phyloP scores from a whole-genome alignment of 2,888 invertebrate species.

The Bellardia pandia region DNA sequence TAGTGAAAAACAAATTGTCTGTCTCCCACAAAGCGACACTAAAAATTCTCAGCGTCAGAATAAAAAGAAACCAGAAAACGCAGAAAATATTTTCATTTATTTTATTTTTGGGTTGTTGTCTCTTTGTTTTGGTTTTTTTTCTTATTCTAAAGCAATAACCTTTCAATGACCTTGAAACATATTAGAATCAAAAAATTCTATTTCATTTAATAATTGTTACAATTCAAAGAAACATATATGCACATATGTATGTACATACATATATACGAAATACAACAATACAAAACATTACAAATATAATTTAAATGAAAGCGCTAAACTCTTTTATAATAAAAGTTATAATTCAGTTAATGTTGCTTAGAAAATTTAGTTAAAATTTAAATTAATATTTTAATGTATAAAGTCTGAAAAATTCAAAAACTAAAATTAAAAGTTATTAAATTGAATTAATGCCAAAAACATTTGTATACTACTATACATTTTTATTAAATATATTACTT shows the following conservation, averaged over 20 bases:
- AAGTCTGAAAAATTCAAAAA: neutral
- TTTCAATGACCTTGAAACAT: constrained; percentile 80
- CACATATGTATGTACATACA: too few relatives aligned
- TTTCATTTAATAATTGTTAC: constrained; percentile 56
- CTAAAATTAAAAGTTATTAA: constrained; percentile 27
- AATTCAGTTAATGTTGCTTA: neutral
- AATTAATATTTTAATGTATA: neutral
- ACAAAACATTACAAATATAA: neutral
- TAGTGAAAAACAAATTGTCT: neutral
- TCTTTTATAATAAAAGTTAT: neutral
- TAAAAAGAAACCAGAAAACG: constrained; percentile 22
- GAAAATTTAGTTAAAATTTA: neutral
- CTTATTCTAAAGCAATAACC: constrained; percentile 77
- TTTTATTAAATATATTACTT: constrained; percentile 19
- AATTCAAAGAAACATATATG: constrained; percentile 23
- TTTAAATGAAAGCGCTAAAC: neutral
- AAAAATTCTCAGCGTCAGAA: constrained; percentile 18
- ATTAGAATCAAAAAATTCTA: constrained; percentile 45
- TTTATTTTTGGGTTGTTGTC: constrained; percentile 70
- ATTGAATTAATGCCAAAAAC: constrained; percentile 64
- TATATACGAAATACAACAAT: neutral
- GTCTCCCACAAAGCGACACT: constrained; percentile 3
- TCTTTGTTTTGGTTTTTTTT: constrained; percentile 60
- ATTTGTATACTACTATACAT: neutral
- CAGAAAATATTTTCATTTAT: constrained; percentile 72